phyloP scores from a whole-genome alignment of 2,797 vertebrate species.

The Artibeus lituratus region DNA sequence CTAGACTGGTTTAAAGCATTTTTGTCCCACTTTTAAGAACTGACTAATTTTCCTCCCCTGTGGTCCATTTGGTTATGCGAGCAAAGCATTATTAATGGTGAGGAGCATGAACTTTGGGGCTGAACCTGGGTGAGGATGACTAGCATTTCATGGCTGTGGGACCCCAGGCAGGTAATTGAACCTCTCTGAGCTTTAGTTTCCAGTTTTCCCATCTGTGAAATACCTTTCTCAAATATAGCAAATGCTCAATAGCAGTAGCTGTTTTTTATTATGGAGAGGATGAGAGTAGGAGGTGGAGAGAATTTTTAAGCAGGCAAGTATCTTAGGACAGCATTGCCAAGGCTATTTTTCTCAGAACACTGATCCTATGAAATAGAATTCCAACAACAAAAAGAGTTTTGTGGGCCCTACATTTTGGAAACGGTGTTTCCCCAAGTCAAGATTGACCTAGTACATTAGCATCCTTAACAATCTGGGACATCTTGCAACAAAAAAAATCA shows the following conservation, averaged over 20 bases:
- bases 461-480: not conserved
- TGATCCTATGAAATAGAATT: constrained; percentile 22
- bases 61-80: not conserved
- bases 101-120: not conserved
- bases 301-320: not conserved
- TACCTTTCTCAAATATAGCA: not conserved
- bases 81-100: not conserved
- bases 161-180: not conserved
- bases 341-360: not conserved
- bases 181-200: not conserved
- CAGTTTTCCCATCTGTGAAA: not conserved
- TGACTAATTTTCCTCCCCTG: not conserved
- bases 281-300: not conserved
- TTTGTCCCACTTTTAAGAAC: not conserved
- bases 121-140: not conserved
- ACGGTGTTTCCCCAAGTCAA: not conserved
- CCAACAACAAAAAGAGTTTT: not conserved
- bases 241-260: not conserved
- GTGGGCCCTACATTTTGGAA: not conserved
- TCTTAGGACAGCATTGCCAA: not conserved
- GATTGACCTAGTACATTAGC: not conserved
- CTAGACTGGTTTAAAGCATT: not conserved
- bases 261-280: not conserved
- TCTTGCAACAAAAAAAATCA: not conserved
- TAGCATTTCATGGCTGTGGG: not conserved